These are phyloP conservation scores for Bradypodion pumilum DNA, from an alignment of 2,797 vertebrate genomes.

Conservation along the genomic window DNA sequence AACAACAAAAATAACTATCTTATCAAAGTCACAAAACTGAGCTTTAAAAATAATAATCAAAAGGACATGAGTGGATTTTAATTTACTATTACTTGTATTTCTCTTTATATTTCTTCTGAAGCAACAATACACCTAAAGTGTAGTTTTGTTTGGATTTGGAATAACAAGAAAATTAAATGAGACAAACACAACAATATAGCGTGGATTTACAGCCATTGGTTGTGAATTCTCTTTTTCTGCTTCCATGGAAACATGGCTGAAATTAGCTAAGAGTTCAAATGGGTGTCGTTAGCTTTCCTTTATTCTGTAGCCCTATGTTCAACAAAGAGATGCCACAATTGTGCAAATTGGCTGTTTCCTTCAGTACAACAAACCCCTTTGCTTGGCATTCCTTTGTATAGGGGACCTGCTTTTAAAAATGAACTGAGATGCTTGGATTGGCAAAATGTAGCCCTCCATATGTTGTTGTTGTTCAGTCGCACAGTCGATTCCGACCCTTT, in stretches of 20 bases:
- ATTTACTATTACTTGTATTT: neutral
- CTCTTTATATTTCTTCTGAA: too few relatives aligned
- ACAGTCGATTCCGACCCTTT: too few relatives aligned
- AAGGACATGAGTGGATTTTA: neutral
- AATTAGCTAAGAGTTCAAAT: slow-evolving; percentile 36
- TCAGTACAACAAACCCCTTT: neutral
- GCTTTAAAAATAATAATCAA: neutral
- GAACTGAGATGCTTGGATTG: too few relatives aligned
- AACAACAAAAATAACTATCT: neutral
- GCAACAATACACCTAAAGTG: slow-evolving; percentile 45
- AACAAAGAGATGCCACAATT: neutral
- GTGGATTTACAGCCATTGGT: slow-evolving; percentile 56
- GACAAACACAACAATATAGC: slow-evolving; percentile 11
- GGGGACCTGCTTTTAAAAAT: too few relatives aligned
- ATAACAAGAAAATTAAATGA: neutral
- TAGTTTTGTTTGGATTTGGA: slow-evolving; percentile 43
- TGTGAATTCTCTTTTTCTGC: slow-evolving; percentile 53
- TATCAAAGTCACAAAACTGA: neutral
- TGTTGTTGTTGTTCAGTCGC: too few relatives aligned
- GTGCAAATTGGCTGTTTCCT: neutral
- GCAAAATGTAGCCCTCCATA: too few relatives aligned
- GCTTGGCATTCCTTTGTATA: too few relatives aligned
- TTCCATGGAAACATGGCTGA: slow-evolving; percentile 67
- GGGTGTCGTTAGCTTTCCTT: slow-evolving; percentile 16
- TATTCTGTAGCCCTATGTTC: neutral